Base-by-base conservation (phyloP, 2,797 vertebrate species). In the Epinephelus malabaricus region DNA sequence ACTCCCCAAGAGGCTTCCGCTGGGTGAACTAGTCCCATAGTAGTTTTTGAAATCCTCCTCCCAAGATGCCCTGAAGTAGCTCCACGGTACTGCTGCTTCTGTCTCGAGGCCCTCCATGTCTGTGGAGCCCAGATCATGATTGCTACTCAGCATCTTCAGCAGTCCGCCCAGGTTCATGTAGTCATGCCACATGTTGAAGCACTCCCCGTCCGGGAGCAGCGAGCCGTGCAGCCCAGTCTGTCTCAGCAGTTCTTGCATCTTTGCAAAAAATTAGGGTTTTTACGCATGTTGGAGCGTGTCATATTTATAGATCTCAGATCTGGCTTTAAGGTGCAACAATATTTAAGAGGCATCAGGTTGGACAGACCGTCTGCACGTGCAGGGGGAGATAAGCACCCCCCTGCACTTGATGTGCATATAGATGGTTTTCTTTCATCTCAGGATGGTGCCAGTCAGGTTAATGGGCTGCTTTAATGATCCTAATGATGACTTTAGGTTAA, bases 181-280 rank as follows among this genome's bases (percentile, higher is more conserved):
- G 78, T 97, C 97, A 1, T 81, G 95, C 97, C 96, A 97, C 93
- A 95, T 93, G 69, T 96, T 90, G 5, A 96, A 97, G 54, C 11
- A 23, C 18, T 38, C 43, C 18, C 18, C 34, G 0, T 50, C 66
- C 0, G 65, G 0, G 7, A 53, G 2, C 17, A 19, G 25, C 45
- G 69, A 13, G 34, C 23, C 9, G 56, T 55, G 73, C 14, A 34
- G 17, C 4, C 19, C n/a, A 11, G 71, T 61, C 45, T 70, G 17
- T 82, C 7, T 8, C 34, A 34, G 69, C 66, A 47, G 61, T 1
- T 47, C 17, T 27, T 59, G 19, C 61, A 76, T 88, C 6, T 66
- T 76, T 73, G 43, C 10, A 13, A 9, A 9, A 3, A 8, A 0
- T 8, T 17, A 11, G 6, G 19, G 2, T 46, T 2, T 47, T 64